These are phyloP conservation scores for Oscheius sp. DNA, from an alignment of 2,888 invertebrate species.

Conservation along the genomic window DNA sequence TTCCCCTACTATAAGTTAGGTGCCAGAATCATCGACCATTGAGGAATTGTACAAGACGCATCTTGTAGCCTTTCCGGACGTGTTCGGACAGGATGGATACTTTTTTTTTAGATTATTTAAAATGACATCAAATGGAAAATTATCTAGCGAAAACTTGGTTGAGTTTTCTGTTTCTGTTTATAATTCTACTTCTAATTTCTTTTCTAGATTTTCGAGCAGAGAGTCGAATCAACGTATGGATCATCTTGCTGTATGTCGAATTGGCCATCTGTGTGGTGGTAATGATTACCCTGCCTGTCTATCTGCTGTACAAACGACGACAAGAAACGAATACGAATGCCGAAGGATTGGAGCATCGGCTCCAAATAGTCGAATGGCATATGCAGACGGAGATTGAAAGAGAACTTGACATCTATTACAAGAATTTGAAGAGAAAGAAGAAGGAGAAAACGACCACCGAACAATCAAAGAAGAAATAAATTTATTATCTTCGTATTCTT, in stretches of 20 bases:
- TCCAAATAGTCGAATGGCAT: slow-evolving; percentile 8
- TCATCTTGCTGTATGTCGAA: neutral
- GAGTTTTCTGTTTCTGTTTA: too few species aligned
- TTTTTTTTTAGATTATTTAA: too few species aligned
- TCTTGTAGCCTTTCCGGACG: too few species aligned
- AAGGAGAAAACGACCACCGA: slow-evolving; percentile 9
- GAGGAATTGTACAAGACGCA: too few species aligned
- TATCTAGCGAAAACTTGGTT: neutral
- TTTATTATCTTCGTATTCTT: neutral
- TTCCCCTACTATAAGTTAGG: too few species aligned
- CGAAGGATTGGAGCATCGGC: slow-evolving; percentile 10
- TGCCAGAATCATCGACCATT: too few species aligned
- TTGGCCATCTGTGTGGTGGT: neutral
- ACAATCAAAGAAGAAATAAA: neutral
- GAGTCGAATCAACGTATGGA: neutral
- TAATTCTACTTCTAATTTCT: too few species aligned
- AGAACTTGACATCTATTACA: neutral
- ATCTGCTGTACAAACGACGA: neutral
- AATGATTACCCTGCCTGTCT: neutral
- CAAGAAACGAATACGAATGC: neutral
- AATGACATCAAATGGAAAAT: too few species aligned
- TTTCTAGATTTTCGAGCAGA: neutral
- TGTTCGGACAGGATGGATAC: too few species aligned
- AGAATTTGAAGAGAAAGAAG: neutral
- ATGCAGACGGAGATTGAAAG: slow-evolving; percentile 16